A percentile compares a stretch with the other conserved stretches of the same genome.
These are phyloP conservation scores for Bacillus rossius DNA, from an alignment of 1,140 invertebrate species.

Conservation along the genomic window DNA sequence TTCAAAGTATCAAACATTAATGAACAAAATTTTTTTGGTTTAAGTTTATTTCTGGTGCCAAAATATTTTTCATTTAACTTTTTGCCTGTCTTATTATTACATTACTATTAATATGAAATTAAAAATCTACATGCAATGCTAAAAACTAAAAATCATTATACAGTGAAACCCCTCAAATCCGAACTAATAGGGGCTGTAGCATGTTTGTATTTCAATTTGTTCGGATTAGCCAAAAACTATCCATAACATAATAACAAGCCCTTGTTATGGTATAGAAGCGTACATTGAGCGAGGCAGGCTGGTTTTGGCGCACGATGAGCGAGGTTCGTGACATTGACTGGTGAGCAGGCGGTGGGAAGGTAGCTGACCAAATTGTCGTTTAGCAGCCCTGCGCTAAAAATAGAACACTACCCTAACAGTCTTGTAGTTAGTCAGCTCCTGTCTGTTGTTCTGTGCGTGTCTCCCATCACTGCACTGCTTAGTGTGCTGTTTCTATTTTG, in stretches of 20 bases:
- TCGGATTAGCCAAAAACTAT: slow-evolving; percentile 1
- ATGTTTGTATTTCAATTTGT: slow-evolving; percentile 3
- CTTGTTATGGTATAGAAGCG: too few relatives aligned
- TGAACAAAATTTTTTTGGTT: too few relatives aligned
- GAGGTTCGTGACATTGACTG: neutral
- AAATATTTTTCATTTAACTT: too few relatives aligned
- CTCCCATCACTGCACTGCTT: neutral
- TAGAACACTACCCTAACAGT: neutral
- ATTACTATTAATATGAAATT: too few relatives aligned
- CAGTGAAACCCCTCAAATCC: slow-evolving; percentile 5
- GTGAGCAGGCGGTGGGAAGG: neutral
- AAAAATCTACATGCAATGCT: too few relatives aligned
- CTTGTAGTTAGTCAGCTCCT: neutral
- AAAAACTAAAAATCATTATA: too few relatives aligned
- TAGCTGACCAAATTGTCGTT: neutral
- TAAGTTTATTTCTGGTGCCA: too few relatives aligned
- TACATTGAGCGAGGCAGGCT: neutral
- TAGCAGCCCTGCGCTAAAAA: slow-evolving; percentile 2
- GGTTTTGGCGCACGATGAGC: neutral
- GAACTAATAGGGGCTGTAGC: slow-evolving; percentile 1
- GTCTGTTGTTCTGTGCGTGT: neutral
- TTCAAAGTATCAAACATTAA: too few relatives aligned
- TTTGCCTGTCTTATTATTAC: too few relatives aligned
- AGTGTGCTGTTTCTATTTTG: too few relatives aligned
- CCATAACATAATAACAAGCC: too few relatives aligned